Evolutionary conservation across 2,888 invertebrate species (phyloP).

Genomic region (Mylabris sibirica): DNA sequence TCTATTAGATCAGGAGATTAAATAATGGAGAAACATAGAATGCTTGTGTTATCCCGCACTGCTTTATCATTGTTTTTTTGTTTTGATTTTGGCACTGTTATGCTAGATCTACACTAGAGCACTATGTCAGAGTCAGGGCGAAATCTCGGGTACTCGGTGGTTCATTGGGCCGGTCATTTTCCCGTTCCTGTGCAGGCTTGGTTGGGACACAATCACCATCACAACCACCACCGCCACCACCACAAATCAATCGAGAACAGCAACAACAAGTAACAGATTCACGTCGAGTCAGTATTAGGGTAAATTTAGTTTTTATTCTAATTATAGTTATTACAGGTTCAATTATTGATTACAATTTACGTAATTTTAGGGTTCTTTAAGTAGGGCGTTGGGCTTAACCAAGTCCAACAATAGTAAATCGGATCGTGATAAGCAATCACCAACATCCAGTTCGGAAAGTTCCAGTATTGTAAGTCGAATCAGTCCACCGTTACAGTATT

Average conservation of each 20-base stretch:
- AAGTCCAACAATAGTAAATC: conserved; percentile 57
- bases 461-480: conserved; percentile 67
- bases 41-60: conserved; percentile 57
- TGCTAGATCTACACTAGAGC: conserved; percentile 63
- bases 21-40: conserved; percentile 52
- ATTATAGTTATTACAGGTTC: not conserved
- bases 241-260: conserved; percentile 60
- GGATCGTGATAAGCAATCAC: conserved; percentile 67
- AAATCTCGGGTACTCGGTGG: conserved; percentile 72
- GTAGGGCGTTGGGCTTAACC: conserved; percentile 73
- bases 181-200: conserved; percentile 70
- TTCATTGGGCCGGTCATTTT: conserved; percentile 71
- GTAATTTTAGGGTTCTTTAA: conserved; percentile 72
- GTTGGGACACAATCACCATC: conserved; percentile 53
- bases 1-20: not conserved
- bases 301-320: conserved; percentile 34
- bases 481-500: conserved; percentile 61
- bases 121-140: conserved; percentile 67
- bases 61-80: conserved; percentile 56
- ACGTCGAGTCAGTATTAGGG: conserved; percentile 64
- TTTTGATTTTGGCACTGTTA: conserved; percentile 57
- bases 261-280: conserved; percentile 60
- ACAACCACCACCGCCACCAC: conserved; percentile 30
- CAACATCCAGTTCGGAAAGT: conserved; percentile 73
- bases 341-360: no score